phyloP scores from a whole-genome alignment of 2,113 vertebrate genomes.

The Chinchilla lanigera region DNA sequence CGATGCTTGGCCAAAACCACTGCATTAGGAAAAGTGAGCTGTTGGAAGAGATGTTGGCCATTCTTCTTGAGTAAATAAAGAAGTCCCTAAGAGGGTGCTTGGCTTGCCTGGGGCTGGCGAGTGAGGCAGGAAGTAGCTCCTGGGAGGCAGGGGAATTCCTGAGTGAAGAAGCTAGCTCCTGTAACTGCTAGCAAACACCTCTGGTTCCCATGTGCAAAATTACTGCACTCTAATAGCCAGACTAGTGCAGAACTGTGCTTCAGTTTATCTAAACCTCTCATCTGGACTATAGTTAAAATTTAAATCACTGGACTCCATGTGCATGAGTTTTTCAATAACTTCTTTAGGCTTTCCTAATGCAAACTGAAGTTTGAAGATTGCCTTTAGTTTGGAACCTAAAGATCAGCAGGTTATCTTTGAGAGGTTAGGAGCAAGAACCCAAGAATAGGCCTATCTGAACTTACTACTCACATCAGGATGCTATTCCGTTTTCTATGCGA shows the following conservation, averaged over 20 bases:
- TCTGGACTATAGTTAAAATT: background rate
- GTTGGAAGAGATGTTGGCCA: slow-evolving; percentile 16
- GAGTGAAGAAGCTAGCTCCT: background rate
- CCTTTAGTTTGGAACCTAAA: background rate
- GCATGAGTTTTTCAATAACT: background rate
- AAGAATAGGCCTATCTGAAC: background rate
- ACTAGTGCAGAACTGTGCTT: background rate
- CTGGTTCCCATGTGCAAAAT: background rate
- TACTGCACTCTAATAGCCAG: background rate
- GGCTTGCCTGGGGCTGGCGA: background rate
- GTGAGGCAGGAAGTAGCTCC: too few species aligned
- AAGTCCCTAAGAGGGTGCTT: background rate
- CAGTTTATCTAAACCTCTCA: background rate
- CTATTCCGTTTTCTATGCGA: background rate
- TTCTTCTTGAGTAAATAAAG: background rate
- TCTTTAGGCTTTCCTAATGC: background rate
- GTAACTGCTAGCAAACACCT: background rate
- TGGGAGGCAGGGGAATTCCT: accelerated
- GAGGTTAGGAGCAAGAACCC: background rate
- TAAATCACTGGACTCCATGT: background rate
- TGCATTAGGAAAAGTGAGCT: slow-evolving; percentile 58
- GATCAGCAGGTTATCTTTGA: background rate
- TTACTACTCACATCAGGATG: background rate
- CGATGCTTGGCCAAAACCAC: background rate
- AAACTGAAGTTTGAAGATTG: background rate